Evolutionary conservation across 2,888 invertebrate species (phyloP), one percentile per base, ranked within the genome.

Genomic region (Uropetala carovei): DNA sequence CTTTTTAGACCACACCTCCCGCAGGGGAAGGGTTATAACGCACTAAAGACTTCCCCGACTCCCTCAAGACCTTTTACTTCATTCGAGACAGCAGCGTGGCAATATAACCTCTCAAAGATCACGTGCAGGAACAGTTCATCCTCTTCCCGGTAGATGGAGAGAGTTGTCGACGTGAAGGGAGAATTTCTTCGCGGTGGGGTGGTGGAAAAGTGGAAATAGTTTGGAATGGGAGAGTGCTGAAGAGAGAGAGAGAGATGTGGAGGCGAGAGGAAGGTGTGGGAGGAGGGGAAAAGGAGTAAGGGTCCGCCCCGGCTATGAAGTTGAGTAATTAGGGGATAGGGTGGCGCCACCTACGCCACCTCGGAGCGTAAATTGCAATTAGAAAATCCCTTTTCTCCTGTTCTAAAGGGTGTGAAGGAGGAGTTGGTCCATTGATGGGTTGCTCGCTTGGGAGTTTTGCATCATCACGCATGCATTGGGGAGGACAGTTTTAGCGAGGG

Each of bases 301-400:
- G 43, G 43, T 43, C 43, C 43, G 43, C 43, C 43, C 43, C 43
- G 75, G 27, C 75, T 27, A 27, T 27, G 22, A 75, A 75, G 75
- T 75, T 75, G 75, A 75, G 75, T 75, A 75, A 75, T 75, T 75
- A 75, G 75, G 75, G 27, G 75, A 75, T 27, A 27, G 75, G 75
- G 27, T 18, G 22, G 22, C 13, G 22, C 27, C 75, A 18, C 75
- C 27, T 13, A 22, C 75, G 18, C 75, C 75, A 75, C 10, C 22
- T 75, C 22, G 13, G 75, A 27, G 75, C 75, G 75, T 75, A 75
- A 75, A 75, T 75, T 75, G 75, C 75, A 75, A 75, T 75, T 75
- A 75, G 75, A 75, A 75, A 75, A 75, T 10, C 75, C 75, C 27
- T 75, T 75, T 75, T 27, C 27, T 27, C 10, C 22, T 10, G 13